Conservation (phyloP, 2,797 vertebrate species). For the Cirrhinus mrigala region DNA sequence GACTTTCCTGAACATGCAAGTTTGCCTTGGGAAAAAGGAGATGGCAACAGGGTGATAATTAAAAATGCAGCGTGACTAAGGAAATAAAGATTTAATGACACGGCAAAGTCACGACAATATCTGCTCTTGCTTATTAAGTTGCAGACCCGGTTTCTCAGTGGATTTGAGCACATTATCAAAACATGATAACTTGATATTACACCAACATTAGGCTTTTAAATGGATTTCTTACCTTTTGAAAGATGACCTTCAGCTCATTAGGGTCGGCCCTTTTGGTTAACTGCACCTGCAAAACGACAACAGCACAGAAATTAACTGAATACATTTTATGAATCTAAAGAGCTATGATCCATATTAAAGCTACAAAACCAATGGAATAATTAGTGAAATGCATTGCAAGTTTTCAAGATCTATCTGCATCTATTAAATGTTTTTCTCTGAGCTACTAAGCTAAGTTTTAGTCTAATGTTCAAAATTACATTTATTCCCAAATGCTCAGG, state of each 20-base stretch:
- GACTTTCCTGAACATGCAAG: background rate
- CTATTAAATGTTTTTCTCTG: background rate
- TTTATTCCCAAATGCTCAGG: background rate
- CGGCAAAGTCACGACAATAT: background rate
- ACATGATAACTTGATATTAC: background rate
- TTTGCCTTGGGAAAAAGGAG: background rate
- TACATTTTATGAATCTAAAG: background rate
- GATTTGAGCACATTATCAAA: background rate
- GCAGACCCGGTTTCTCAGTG: background rate
- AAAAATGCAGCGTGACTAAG: constrained; percentile 3
- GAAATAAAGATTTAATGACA: constrained; percentile 24
- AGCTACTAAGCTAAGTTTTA: background rate
- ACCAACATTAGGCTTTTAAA: background rate
- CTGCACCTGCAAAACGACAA: constrained; percentile 81
- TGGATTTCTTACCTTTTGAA: constrained; percentile 87
- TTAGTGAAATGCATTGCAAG: background rate
- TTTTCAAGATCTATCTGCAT: background rate
- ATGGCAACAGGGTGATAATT: background rate
- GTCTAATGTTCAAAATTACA: background rate
- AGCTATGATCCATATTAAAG: no score
- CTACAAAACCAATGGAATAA: background rate
- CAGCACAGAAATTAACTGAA: background rate
- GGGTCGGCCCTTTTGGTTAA: constrained; percentile 94
- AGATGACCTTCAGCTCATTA: constrained; percentile 89
- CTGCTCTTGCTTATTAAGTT: background rate